Evolutionary conservation across 2,797 vertebrate genomes (phyloP).

Genomic region (Myotis pilosus): DNA sequence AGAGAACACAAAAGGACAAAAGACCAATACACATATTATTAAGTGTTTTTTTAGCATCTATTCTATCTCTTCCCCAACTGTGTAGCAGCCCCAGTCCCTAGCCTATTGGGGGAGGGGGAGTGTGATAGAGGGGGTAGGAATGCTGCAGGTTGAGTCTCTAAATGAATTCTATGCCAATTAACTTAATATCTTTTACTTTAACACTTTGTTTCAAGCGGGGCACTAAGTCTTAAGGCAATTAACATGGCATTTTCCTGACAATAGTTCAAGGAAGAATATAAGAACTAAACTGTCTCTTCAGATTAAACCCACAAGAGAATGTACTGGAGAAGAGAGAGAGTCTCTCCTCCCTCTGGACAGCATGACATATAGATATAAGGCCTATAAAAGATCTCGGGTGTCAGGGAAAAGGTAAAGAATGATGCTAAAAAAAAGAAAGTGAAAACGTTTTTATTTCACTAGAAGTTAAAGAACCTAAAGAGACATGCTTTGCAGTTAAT

Average conservation of each 20-base stretch:
- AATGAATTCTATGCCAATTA: background rate
- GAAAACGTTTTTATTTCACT: background rate
- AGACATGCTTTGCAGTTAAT: background rate
- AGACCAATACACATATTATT: background rate
- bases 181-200: background rate
- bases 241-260: slow-evolving; percentile 6
- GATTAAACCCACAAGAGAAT: background rate
- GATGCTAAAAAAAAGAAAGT: background rate
- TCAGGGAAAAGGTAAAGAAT: background rate
- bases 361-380: background rate
- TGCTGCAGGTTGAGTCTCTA: background rate
- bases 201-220: background rate
- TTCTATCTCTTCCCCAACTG: background rate
- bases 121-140: background rate
- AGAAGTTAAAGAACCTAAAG: background rate
- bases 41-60: background rate
- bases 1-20: background rate
- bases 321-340: background rate
- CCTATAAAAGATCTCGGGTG: background rate
- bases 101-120: background rate
- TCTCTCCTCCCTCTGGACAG: background rate
- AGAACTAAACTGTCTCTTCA: background rate
- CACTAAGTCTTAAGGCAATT: background rate
- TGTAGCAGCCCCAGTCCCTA: background rate
- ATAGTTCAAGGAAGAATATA: background rate